A percentile compares a stretch with the other conserved stretches of the same genome.
Conservation (phyloP, 2,797 vertebrate genomes). For the Alcedo quadribrachys region DNA sequence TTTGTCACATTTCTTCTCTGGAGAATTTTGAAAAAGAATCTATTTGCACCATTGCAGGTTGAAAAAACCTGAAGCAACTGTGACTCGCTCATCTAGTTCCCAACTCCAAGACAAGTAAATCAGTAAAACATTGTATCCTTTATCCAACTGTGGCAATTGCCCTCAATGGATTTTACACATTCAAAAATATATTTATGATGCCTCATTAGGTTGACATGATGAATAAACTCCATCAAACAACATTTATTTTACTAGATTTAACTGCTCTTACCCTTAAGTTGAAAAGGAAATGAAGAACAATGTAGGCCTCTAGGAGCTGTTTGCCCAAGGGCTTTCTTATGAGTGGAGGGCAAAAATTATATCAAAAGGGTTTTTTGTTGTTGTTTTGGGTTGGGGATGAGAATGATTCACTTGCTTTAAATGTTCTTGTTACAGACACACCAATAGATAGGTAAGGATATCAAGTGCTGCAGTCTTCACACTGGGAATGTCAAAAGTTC, state of each 20-base stretch:
- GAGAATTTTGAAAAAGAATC: conserved; percentile 15
- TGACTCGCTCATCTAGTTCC: not conserved
- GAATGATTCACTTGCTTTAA: not conserved
- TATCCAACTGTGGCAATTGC: conserved; percentile 4
- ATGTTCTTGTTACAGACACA: not conserved
- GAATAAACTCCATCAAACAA: conserved; percentile 54
- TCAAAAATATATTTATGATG: conserved; percentile 45
- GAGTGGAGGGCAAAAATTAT: not conserved
- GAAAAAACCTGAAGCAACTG: not conserved
- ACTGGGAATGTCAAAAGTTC: not conserved
- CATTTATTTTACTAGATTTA: conserved; percentile 56
- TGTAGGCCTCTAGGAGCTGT: not conserved
- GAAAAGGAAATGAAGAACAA: conserved; percentile 47
- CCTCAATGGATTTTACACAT: conserved; percentile 23
- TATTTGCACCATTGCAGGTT: conserved; percentile 9
- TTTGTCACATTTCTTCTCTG: not conserved
- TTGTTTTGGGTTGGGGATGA: not conserved
- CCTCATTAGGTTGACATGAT: conserved; percentile 47
- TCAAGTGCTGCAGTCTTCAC: not conserved
- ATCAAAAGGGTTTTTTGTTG: not conserved
- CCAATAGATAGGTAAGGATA: not conserved
- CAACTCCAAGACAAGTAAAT: not conserved
- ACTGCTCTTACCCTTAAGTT: conserved; percentile 35
- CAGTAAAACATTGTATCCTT: not conserved
- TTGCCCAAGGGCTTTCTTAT: not conserved